phyloP scores from a whole-genome alignment of 2,113 vertebrate genomes.

The Odontesthes bonariensis region DNA sequence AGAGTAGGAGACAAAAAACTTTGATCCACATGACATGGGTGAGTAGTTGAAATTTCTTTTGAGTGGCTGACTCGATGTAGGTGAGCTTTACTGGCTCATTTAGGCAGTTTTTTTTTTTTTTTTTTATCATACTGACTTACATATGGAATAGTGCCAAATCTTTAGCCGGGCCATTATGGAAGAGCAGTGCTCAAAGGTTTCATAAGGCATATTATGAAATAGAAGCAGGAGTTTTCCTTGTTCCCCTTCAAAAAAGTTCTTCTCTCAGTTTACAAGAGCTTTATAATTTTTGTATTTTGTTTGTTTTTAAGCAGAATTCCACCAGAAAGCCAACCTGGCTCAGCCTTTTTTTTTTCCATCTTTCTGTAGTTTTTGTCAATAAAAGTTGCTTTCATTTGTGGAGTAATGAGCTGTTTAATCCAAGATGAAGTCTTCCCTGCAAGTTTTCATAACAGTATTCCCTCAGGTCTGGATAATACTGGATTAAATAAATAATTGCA shows the following conservation, averaged over 20 bases:
- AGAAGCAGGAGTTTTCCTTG: conserved; percentile 29
- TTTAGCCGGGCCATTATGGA: conserved; percentile 12
- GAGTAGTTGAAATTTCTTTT: conserved; percentile 50
- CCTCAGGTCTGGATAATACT: neutral
- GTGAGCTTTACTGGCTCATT: neutral
- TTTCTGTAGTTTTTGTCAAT: neutral
- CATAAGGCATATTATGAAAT: conserved; percentile 71
- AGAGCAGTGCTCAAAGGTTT: conserved; percentile 55
- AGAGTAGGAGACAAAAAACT: conserved; percentile 47
- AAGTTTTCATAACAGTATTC: neutral
- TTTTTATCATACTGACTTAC: conserved; percentile 66
- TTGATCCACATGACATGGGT: conserved; percentile 73
- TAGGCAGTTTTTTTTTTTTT: neutral
- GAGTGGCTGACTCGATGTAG: neutral
- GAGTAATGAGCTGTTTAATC: conserved; percentile 19
- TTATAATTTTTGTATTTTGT: neutral
- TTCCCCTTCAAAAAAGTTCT: neutral
- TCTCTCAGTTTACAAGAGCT: no score
- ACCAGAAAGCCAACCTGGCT: neutral
- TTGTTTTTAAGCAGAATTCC: neutral
- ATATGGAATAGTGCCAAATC: conserved; percentile 50
- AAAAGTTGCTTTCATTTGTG: neutral
- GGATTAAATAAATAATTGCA: no score
- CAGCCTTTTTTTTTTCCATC: neutral
- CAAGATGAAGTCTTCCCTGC: neutral